These are phyloP conservation scores for Aurelia sp. DNA, from an alignment of 30 jellyfish, hydroid and myxozoan genomes.

Conservation along the genomic window DNA sequence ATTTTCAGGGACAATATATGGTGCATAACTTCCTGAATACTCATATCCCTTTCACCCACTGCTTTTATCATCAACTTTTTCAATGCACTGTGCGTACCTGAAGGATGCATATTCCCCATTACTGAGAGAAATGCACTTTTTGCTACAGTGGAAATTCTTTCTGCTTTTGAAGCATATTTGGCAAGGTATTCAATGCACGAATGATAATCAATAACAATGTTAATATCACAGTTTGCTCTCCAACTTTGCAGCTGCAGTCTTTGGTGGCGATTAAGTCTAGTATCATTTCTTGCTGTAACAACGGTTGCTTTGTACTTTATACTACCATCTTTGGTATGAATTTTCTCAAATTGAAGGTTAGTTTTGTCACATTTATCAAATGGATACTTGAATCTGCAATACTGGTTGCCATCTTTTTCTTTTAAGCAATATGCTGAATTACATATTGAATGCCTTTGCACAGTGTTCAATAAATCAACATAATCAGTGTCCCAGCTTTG, in stretches of 20 bases:
- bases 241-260: slow-evolving; percentile 30
- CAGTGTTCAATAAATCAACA: slow-evolving; percentile 36
- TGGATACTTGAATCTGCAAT: slow-evolving; percentile 39
- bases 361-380: slow-evolving; percentile 8
- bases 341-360: slow-evolving; percentile 8
- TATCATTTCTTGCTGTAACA: slow-evolving; percentile 25
- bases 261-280: slow-evolving; percentile 36
- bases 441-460: slow-evolving; percentile 34
- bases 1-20: slow-evolving; percentile 24
- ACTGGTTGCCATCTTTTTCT: neutral
- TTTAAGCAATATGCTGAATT: slow-evolving; percentile 7
- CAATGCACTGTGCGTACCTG: neutral
- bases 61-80: neutral
- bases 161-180: slow-evolving; percentile 59
- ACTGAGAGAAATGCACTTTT: slow-evolving; percentile 11
- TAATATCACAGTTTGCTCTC: slow-evolving; percentile 53
- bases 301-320: slow-evolving; percentile 18
- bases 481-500: slow-evolving; percentile 12
- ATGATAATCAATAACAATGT: slow-evolving; percentile 24
- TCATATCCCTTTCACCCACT: slow-evolving; percentile 12
- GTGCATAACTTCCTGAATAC: slow-evolving; percentile 42
- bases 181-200: slow-evolving; percentile 44
- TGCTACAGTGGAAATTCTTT: slow-evolving; percentile 1
- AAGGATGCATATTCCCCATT: neutral
- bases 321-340: slow-evolving; percentile 24